Conservation (phyloP, 2,888 invertebrate species). For the Apomyelois bistriatella region DNA sequence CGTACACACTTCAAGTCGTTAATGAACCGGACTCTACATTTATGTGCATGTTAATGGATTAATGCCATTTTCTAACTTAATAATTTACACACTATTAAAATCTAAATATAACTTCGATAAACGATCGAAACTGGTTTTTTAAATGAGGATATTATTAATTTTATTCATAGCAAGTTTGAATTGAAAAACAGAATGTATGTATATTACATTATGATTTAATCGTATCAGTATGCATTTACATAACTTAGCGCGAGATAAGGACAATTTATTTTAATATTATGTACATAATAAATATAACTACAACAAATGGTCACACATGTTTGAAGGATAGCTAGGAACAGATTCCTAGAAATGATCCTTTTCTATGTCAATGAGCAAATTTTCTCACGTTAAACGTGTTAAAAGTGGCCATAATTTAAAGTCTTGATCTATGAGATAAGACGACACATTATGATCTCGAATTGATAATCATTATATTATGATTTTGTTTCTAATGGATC, state of each 20-base stretch:
- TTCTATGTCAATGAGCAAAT: too few relatives aligned
- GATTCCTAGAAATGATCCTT: too few relatives aligned
- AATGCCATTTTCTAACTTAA: slow-evolving; percentile 4
- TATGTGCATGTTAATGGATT: not conserved
- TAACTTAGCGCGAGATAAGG: not conserved
- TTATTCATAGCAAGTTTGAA: not conserved
- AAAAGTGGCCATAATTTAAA: too few relatives aligned
- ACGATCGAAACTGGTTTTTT: not conserved
- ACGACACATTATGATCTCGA: too few relatives aligned
- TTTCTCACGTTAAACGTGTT: too few relatives aligned
- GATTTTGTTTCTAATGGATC: not conserved
- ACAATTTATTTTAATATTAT: slow-evolving; percentile 1
- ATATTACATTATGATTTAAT: slow-evolving; percentile 1
- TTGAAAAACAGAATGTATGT: not conserved
- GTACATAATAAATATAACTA: not conserved
- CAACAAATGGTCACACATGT: not conserved
- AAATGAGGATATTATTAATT: not conserved
- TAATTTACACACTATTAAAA: not conserved
- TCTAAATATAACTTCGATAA: slow-evolving; percentile 1
- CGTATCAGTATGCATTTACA: not conserved
- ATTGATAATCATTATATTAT: too few relatives aligned
- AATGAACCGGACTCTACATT: slow-evolving; percentile 1
- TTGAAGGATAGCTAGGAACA: too few relatives aligned
- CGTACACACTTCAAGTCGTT: not conserved
- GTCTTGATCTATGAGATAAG: too few relatives aligned